Evolutionary conservation across 2,888 invertebrate species (phyloP).

Genomic region (Allolobophora icterica): DNA sequence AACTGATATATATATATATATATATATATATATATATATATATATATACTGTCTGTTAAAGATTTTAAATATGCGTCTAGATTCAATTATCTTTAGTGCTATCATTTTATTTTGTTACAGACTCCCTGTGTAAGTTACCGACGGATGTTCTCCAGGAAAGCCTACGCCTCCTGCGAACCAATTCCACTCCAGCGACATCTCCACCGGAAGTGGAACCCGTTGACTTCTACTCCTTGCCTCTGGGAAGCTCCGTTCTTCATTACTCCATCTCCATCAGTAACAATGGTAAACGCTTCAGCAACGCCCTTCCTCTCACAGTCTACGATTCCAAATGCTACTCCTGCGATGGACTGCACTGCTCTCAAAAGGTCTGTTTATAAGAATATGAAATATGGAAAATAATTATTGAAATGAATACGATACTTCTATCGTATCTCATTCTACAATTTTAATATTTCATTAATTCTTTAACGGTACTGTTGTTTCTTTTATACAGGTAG

Average conservation of each 20-base stretch:
- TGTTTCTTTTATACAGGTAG: not conserved
- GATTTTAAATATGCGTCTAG: no score
- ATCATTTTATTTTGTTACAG: no score
- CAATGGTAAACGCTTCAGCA: not conserved
- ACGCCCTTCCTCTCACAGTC: not conserved
- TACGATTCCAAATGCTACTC: not conserved
- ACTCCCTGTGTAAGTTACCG: not conserved
- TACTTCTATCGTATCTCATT: no score
- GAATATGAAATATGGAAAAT: no score
- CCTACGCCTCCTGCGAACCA: not conserved
- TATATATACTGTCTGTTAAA: no score
- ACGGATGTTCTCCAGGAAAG: not conserved
- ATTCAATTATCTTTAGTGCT: no score
- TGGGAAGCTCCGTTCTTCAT: not conserved
- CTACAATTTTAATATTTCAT: no score
- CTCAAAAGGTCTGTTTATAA: not conserved
- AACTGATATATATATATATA: no score
- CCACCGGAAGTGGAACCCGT: not conserved
- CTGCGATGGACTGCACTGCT: not conserved
- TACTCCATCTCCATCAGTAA: constrained; percentile 22
- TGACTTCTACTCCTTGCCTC: not conserved
- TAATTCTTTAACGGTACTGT: no score
- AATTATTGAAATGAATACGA: no score
- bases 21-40: no score
- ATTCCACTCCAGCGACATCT: not conserved